Percentiles rank a stretch among this genome's conserved stretches.
phyloP scores from a whole-genome alignment of 2,888 invertebrate genomes.

The Furcula furcula region DNA sequence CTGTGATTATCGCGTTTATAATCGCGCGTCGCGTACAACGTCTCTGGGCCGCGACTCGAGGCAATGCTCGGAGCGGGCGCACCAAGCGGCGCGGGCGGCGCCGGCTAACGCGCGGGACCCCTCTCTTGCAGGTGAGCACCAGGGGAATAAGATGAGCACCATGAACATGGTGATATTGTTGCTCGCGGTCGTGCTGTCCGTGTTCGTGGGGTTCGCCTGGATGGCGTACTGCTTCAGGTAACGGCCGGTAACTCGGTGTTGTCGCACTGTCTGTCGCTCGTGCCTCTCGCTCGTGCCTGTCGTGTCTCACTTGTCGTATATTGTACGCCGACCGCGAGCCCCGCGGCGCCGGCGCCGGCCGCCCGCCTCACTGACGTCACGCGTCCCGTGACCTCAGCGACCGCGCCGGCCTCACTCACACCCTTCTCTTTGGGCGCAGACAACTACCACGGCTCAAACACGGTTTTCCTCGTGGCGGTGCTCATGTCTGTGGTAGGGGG shows the following conservation, averaged over 20 bases:
- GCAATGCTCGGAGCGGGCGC: conserved; percentile 68
- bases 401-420: conserved; percentile 49
- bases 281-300: conserved; percentile 63
- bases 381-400: conserved; percentile 41
- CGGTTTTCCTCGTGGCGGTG: conserved; percentile 98
- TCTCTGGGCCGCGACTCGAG: conserved; percentile 6
- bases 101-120: conserved; percentile 78
- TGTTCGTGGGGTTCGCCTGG: conserved; percentile 97
- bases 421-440: conserved; percentile 85
- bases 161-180: conserved; percentile 95
- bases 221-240: conserved; percentile 98
- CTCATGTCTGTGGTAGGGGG: conserved; percentile 99
- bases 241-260: conserved; percentile 76
- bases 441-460: conserved; percentile 98
- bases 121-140: conserved; percentile 86
- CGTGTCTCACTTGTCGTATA: conserved; percentile 38
- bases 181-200: conserved; percentile 94
- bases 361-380: conserved; percentile 48
- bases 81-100: conserved; percentile 62
- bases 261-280: conserved; percentile 73
- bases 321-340: conserved; percentile 40
- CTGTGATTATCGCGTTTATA: neutral
- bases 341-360: conserved; percentile 59
- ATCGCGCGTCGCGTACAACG: neutral
- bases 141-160: conserved; percentile 93